Evolutionary conservation across 2,113 vertebrate species (phyloP), one percentile per base, ranked within the genome.

Genomic region (Ramphastos sulfuratus): DNA sequence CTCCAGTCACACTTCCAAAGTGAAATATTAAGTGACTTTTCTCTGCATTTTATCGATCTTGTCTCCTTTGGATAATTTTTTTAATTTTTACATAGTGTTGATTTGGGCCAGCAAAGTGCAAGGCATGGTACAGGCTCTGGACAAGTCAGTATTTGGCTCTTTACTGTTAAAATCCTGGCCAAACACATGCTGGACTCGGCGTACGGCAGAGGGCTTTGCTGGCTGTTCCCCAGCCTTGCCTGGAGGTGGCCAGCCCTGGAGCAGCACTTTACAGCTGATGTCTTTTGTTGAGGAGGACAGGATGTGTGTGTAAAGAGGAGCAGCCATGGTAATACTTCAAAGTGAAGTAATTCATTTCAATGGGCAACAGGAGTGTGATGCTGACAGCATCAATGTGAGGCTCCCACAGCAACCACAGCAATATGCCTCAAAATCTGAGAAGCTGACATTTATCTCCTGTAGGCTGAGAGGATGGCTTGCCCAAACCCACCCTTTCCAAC

Each of bases 291-390:
- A 66, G 65, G 37, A 71, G 56, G 76, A 77, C 42, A 85, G 52
- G 72, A 18, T 74, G 64, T 71, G 91, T 82, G 50, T 87, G 87
- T 80, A 67, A 93, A 95, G 79, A 89, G 84, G 55, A 85, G 71
- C 28, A 54, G 78, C 55, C 4, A 3, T 21, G 58, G 54, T 58
- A 71, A 72, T 63, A 54, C 85, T 92, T 94, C 86, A 82, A 77
- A 96, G 81, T 27, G 42, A 85, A 81, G 72, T 60, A 56, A 87
- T 93, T 85, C 8, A 74, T 92, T 91, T 89, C 31, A 8, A 0
- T 42, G 44, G 65, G 69, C 65, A 91, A 18, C 64, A 74, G 82
- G 64, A 82, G 58, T 39, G 30, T 56, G 75, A 66, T 52, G 48
- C 27, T 76, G 67, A n/a, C 15, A 77, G 75, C 87, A 56, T 52